These are phyloP conservation scores for Sorex maritimensis DNA, from an alignment of 2,797 vertebrate species.

Conservation along the genomic window DNA sequence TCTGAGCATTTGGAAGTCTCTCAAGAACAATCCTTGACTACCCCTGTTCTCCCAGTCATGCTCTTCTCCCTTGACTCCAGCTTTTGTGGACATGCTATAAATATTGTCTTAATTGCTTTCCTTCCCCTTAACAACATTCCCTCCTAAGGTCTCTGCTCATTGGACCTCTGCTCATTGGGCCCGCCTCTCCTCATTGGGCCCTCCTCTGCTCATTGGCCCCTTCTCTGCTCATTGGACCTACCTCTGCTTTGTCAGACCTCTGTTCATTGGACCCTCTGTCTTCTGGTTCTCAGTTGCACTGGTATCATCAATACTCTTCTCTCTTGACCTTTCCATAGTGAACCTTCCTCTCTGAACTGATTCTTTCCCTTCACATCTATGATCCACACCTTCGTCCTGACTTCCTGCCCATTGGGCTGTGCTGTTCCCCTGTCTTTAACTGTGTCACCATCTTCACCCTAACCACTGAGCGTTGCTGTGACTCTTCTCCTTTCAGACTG, in stretches of 20 bases:
- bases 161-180: no score
- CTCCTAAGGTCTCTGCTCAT: no score
- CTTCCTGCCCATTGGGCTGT: neutral
- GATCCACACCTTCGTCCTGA: neutral
- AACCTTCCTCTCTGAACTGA: neutral
- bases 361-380: neutral
- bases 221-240: neutral
- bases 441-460: neutral
- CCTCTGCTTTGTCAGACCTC: no score
- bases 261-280: neutral
- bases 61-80: neutral
- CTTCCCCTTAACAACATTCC: neutral
- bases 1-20: neutral
- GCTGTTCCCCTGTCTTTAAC: neutral
- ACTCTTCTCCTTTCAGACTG: neutral
- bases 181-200: no score
- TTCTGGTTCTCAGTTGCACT: neutral
- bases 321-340: neutral
- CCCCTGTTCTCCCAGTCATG: no score
- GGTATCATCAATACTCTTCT: neutral
- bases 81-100: neutral
- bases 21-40: neutral
- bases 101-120: fast-evolving
- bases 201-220: no score
- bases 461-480: neutral